Evolutionary conservation across 1,140 invertebrate genomes (phyloP).

Genomic region (Drosophila teissieri): DNA sequence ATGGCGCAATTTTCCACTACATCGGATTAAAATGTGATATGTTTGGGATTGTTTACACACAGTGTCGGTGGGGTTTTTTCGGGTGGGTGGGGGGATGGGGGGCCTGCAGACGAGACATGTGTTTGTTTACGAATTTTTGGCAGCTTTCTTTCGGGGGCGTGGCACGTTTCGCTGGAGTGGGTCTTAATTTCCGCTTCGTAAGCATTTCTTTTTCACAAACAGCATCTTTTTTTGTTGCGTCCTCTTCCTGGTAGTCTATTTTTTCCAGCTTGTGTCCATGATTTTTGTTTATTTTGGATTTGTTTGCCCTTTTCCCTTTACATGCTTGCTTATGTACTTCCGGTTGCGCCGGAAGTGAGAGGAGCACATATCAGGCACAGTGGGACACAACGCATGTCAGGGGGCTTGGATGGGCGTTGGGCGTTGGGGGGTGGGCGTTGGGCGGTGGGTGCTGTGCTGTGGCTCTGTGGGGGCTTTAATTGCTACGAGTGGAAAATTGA

Average conservation of each 20-base stretch:
- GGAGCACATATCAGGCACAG: slow-evolving; percentile 33
- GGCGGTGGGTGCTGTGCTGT: background rate
- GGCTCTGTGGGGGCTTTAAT: slow-evolving; percentile 55
- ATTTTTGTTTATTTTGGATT: slow-evolving; percentile 52
- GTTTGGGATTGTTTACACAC: slow-evolving; percentile 80
- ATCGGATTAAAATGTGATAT: slow-evolving; percentile 83
- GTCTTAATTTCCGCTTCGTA: slow-evolving; percentile 81
- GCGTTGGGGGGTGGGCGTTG: too few species aligned
- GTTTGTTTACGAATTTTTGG: slow-evolving; percentile 80
- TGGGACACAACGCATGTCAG: slow-evolving; percentile 22
- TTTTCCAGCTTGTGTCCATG: slow-evolving; percentile 16
- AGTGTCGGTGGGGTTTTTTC: slow-evolving; percentile 22
- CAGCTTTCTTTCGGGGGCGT: slow-evolving; percentile 69
- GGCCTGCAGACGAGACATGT: slow-evolving; percentile 68
- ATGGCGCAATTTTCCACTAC: slow-evolving; percentile 79
- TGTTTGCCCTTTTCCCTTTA: slow-evolving; percentile 54
- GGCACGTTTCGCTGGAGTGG: slow-evolving; percentile 55
- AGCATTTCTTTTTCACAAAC: slow-evolving; percentile 70
- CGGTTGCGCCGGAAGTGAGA: slow-evolving; percentile 70
- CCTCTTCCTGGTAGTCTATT: slow-evolving; percentile 20
- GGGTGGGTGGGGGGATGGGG: background rate
- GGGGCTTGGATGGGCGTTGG: background rate
- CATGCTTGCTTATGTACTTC: slow-evolving; percentile 77
- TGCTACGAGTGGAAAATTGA: slow-evolving; percentile 72
- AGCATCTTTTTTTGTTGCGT: slow-evolving; percentile 37